Conservation (phyloP, 2,113 vertebrate genomes). For the Todiramphus chloris region DNA sequence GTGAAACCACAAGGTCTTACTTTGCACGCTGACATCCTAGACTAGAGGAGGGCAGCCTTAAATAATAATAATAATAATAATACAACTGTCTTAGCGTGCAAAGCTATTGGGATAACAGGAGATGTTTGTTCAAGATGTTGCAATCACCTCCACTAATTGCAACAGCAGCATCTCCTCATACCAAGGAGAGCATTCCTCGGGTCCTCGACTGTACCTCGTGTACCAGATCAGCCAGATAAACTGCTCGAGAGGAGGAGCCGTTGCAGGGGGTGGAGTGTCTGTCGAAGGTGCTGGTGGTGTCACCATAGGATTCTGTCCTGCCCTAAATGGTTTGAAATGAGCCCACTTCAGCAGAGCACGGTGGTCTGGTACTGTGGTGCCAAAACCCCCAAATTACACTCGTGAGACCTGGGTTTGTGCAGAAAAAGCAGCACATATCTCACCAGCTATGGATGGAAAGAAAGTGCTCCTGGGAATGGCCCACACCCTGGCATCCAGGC, state of each 20-base stretch:
- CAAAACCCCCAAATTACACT: not conserved
- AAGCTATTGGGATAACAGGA: not conserved
- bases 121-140: conserved; percentile 4
- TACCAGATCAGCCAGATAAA: not conserved
- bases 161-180: not conserved
- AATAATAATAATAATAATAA: not conserved
- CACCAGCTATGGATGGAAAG: not conserved
- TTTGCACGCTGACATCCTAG: not conserved
- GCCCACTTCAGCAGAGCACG: not conserved
- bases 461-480: not conserved
- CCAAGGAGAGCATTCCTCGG: not conserved
- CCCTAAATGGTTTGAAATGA: not conserved
- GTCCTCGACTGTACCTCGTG: not conserved
- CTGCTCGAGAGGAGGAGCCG: not conserved
- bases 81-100: not conserved
- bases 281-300: not conserved
- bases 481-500: not conserved
- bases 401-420: not conserved
- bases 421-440: not conserved
- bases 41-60: not conserved
- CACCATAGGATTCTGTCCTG: not conserved
- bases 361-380: not conserved
- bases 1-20: not conserved
- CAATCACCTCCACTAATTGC: not conserved
- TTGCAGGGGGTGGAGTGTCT: not conserved